Evolutionary conservation across 37 sponge, comb jelly and placozoan species (phyloP).

Genomic region (Beroe forskalii): DNA sequence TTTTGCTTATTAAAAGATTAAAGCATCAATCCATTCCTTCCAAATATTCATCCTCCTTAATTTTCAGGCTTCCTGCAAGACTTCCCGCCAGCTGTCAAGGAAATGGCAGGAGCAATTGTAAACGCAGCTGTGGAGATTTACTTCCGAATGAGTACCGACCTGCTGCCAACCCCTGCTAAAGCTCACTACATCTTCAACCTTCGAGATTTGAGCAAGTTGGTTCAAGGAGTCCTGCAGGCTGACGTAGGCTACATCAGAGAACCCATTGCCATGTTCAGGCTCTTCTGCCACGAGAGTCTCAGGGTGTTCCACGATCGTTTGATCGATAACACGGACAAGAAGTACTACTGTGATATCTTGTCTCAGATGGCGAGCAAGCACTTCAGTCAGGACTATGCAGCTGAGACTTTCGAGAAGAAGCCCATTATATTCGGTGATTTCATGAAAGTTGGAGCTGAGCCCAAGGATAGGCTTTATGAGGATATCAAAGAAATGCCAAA

Average conservation of each 20-base stretch:
- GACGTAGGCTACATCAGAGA: constrained; percentile 96
- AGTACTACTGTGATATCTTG: constrained; percentile 88
- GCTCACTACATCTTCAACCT: constrained; percentile 98
- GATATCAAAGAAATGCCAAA: constrained; percentile 83
- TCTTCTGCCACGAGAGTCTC: constrained; percentile 95
- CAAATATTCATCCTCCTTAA: too few species aligned
- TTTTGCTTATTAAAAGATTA: too few species aligned
- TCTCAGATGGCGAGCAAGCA: constrained; percentile 93
- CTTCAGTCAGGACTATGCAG: constrained; percentile 84
- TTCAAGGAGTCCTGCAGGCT: constrained; percentile 97
- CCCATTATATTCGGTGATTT: constrained; percentile 98
- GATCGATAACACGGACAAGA: constrained; percentile 87
- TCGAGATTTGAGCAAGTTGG: constrained; percentile 94
- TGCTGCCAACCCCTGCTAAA: constrained; percentile 97
- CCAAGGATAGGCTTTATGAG: constrained; percentile 86
- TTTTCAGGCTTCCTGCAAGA: constrained; percentile 87
- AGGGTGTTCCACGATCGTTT: constrained; percentile 97
- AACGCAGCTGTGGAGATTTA: constrained; percentile 95
- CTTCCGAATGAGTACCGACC: constrained; percentile 93
- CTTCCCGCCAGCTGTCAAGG: constrained; percentile 89
- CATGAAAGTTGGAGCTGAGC: constrained; percentile 86
- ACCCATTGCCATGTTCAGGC: constrained; percentile 80
- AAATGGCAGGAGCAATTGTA: constrained; percentile 88
- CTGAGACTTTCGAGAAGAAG: constrained; percentile 87
- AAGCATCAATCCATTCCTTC: too few species aligned